Conservation (phyloP, 2,888 invertebrate genomes). For the Drosophila mayaguana region DNA sequence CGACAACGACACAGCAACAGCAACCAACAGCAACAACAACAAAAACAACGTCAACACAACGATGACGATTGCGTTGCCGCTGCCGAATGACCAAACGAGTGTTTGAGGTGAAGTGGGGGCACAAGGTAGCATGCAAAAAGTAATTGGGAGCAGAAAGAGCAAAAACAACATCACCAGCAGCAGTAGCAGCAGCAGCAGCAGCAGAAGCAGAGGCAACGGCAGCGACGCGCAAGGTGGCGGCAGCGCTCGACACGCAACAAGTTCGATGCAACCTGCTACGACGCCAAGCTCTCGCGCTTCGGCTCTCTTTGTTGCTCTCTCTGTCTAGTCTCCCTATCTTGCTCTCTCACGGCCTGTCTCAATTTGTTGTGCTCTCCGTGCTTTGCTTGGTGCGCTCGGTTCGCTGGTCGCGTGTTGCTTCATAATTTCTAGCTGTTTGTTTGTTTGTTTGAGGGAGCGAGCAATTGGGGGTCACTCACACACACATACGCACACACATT, state of each 20-base stretch:
- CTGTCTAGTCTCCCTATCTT: background rate
- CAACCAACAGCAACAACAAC: constrained; percentile 31
- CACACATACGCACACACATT: constrained; percentile 11
- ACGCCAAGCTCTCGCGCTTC: constrained; percentile 17
- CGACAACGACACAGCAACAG: constrained; percentile 22
- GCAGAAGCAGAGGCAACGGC: constrained; percentile 20
- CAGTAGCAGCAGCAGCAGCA: constrained; percentile 23
- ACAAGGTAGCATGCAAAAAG: constrained; percentile 82
- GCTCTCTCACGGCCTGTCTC: constrained; percentile 19
- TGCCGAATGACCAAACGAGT: constrained; percentile 64
- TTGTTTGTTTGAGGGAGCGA: constrained; percentile 73
- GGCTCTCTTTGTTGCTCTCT: constrained; percentile 9
- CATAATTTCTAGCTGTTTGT: constrained; percentile 68
- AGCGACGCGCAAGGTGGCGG: constrained; percentile 74
- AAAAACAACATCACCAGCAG: constrained; percentile 47
- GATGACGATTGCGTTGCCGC: constrained; percentile 71
- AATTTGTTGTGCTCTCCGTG: constrained; percentile 63
- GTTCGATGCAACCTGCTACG: constrained; percentile 70
- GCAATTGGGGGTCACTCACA: constrained; percentile 78
- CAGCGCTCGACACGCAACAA: constrained; percentile 68
- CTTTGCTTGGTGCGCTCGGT: constrained; percentile 54
- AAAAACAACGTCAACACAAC: constrained; percentile 69
- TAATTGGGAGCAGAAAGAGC: constrained; percentile 82
- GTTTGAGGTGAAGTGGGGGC: constrained; percentile 78
- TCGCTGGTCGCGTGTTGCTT: constrained; percentile 71